Conservation (phyloP, 2,888 invertebrate genomes). For the Xanthia togata region DNA sequence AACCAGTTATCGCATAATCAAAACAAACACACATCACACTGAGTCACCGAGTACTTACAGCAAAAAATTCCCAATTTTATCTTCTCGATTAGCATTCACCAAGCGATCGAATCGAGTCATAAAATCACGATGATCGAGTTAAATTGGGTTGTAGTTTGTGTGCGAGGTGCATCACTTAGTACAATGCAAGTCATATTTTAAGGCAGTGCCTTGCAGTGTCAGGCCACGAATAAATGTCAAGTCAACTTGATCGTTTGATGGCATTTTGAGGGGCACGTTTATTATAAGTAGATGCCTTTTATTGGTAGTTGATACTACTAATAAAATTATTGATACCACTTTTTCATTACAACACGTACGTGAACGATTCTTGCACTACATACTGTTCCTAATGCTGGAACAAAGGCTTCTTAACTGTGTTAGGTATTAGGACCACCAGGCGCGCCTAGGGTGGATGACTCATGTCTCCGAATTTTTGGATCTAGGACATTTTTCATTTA, state of each 20-base stretch:
- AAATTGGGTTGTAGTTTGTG: constrained; percentile 47
- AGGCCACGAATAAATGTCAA: constrained; percentile 47
- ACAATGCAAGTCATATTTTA: constrained; percentile 41
- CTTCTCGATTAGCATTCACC: constrained; percentile 51
- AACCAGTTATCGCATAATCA: background rate
- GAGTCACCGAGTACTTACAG: constrained; percentile 40
- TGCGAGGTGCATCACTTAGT: constrained; percentile 37
- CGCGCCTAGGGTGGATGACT: too few relatives aligned
- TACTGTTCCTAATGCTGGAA: background rate
- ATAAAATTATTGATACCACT: too few relatives aligned
- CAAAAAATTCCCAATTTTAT: constrained; percentile 36
- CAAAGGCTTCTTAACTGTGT: background rate
- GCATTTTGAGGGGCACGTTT: constrained; percentile 31
- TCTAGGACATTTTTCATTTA: background rate
- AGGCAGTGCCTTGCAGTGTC: constrained; percentile 39
- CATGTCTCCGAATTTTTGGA: background rate
- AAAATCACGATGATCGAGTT: constrained; percentile 55
- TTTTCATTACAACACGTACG: constrained; percentile 21
- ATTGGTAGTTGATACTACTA: constrained; percentile 15
- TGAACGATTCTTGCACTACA: too few relatives aligned
- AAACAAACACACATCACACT: constrained; percentile 33
- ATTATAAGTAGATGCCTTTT: constrained; percentile 12
- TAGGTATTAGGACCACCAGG: background rate
- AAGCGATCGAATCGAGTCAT: constrained; percentile 44
- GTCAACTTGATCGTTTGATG: constrained; percentile 32